Conservation (phyloP, 2,888 invertebrate species). For the Clitarchus hookeri region DNA sequence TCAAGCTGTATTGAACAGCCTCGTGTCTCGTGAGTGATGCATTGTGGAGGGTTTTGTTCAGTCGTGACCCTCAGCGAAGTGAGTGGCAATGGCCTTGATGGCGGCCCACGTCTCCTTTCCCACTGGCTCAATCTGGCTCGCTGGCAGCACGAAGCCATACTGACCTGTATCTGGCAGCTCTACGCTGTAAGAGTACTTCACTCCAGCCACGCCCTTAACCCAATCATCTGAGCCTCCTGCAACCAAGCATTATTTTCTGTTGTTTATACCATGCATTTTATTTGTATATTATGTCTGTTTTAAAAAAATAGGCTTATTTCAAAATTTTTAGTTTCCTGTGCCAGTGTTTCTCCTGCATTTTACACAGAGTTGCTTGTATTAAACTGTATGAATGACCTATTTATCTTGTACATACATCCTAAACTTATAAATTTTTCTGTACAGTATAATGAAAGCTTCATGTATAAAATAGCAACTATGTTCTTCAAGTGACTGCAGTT, state of each 20-base stretch:
- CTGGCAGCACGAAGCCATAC: constrained; percentile 57
- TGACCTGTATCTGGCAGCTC: constrained; percentile 56
- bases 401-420: too few species aligned
- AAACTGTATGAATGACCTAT: too few species aligned
- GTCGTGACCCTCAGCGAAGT: constrained; percentile 20
- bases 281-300: too few species aligned
- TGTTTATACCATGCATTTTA: neutral
- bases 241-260: constrained; percentile 5
- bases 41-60: neutral
- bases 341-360: too few species aligned
- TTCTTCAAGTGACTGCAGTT: too few species aligned
- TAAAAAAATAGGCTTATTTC: too few species aligned
- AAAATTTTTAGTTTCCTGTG: too few species aligned
- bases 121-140: constrained; percentile 51
- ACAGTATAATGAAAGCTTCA: too few species aligned
- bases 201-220: constrained; percentile 49
- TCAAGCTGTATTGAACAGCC: neutral
- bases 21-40: neutral
- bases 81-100: constrained; percentile 45
- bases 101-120: constrained; percentile 50
- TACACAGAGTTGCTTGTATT: too few species aligned
- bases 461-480: too few species aligned
- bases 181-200: constrained; percentile 57
- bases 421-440: too few species aligned
- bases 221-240: constrained; percentile 45